A percentile compares a stretch with the other conserved stretches of the same genome.
Conservation (phyloP, 2,797 vertebrate species). For the Natrix natrix region DNA sequence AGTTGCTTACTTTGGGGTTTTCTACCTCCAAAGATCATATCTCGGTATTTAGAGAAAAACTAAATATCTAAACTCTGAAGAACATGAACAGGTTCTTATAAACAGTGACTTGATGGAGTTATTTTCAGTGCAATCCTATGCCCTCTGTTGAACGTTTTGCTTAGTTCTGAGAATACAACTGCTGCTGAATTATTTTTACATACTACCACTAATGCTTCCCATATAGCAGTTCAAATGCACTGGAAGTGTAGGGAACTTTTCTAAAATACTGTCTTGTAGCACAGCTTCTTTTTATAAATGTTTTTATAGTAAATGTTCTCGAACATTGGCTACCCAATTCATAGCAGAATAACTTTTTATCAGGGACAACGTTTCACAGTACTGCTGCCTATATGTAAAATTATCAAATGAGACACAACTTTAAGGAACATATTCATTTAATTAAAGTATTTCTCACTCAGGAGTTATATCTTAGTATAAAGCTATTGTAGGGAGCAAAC, state of each 20-base stretch:
- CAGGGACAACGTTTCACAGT: too few species aligned
- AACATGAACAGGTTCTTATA: background rate
- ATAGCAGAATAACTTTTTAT: background rate
- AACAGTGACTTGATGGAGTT: background rate
- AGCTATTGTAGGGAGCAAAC: background rate
- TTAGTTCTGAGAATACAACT: background rate
- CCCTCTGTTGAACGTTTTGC: background rate
- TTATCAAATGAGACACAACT: background rate
- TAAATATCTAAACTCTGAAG: background rate
- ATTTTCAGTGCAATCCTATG: background rate
- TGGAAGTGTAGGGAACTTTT: background rate
- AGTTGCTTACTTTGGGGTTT: background rate
- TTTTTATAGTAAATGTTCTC: background rate
- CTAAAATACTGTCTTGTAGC: background rate
- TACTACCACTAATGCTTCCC: background rate
- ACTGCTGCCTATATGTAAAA: background rate
- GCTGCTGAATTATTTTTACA: background rate
- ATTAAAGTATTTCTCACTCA: background rate
- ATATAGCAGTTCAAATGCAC: background rate
- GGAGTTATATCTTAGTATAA: background rate
- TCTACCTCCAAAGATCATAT: background rate
- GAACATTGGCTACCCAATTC: background rate
- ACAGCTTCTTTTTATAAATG: background rate
- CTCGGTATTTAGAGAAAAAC: background rate
- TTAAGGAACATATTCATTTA: background rate